Conservation (phyloP, 2,797 vertebrate genomes). For the Anguilla anguilla region DNA sequence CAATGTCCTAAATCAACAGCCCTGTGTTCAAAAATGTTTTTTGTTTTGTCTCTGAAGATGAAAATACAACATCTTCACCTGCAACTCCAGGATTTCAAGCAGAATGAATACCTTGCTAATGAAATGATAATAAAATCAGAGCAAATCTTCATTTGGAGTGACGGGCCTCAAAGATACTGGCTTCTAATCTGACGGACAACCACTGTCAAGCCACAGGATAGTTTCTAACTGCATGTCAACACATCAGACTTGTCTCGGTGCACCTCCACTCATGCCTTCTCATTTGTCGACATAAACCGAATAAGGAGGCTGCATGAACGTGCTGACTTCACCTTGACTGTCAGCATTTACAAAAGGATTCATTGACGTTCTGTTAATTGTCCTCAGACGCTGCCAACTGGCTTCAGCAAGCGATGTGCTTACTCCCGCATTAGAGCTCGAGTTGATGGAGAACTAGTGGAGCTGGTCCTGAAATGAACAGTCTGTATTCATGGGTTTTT, state of each 20-base stretch:
- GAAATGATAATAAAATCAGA: neutral
- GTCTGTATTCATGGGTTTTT: neutral
- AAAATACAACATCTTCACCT: neutral
- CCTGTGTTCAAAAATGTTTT: neutral
- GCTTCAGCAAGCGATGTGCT: neutral
- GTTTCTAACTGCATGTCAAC: neutral
- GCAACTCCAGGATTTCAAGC: neutral
- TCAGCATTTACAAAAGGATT: neutral
- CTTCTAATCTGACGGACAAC: neutral
- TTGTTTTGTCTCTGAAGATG: neutral
- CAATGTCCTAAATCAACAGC: neutral
- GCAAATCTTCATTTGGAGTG: neutral
- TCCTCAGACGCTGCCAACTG: constrained; percentile 1
- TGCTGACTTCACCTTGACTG: constrained; percentile 7
- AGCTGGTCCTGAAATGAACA: neutral
- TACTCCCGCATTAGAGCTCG: neutral
- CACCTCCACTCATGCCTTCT: neutral
- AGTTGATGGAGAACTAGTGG: neutral
- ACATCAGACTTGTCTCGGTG: neutral
- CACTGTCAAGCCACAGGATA: neutral
- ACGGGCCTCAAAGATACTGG: neutral
- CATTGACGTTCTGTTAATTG: neutral
- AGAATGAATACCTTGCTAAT: neutral
- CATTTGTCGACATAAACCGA: neutral
- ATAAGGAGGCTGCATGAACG: neutral